Conservation (phyloP, 2,113 vertebrate genomes). For the Acrocephalus arundinaceus region DNA sequence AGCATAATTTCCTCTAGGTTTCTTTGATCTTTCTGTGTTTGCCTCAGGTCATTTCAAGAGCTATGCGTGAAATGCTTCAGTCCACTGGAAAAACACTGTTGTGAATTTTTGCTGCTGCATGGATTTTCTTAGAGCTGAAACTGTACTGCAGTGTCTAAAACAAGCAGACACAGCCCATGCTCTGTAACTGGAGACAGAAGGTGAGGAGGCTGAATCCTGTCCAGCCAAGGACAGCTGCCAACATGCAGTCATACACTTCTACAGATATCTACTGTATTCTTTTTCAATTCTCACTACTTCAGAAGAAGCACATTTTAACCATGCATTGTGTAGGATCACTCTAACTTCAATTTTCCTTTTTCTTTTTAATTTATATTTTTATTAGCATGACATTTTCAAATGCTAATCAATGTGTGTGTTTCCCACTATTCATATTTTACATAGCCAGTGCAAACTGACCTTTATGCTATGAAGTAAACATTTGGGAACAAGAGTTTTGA, state of each 20-base stretch:
- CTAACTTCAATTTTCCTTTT: background rate
- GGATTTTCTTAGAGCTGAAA: background rate
- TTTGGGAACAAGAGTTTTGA: background rate
- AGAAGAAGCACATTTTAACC: background rate
- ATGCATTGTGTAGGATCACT: background rate
- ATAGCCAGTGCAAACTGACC: background rate
- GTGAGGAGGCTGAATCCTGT: background rate
- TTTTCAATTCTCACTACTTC: background rate
- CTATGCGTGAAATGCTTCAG: background rate
- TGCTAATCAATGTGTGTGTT: background rate
- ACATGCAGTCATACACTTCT: background rate
- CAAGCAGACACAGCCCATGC: background rate
- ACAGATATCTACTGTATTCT: background rate
- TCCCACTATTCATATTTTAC: background rate
- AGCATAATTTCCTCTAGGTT: background rate
- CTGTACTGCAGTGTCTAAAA: background rate
- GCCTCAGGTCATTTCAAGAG: background rate
- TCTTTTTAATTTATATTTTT: background rate
- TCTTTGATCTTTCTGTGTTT: background rate
- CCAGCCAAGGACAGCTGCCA: background rate
- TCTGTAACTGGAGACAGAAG: background rate
- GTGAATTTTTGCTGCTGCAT: background rate
- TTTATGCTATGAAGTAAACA: background rate
- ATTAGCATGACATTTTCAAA: background rate
- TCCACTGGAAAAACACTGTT: background rate